Evolutionary conservation across 2,113 vertebrate genomes (phyloP).

Genomic region (Thalassarche chlororhynchos): DNA sequence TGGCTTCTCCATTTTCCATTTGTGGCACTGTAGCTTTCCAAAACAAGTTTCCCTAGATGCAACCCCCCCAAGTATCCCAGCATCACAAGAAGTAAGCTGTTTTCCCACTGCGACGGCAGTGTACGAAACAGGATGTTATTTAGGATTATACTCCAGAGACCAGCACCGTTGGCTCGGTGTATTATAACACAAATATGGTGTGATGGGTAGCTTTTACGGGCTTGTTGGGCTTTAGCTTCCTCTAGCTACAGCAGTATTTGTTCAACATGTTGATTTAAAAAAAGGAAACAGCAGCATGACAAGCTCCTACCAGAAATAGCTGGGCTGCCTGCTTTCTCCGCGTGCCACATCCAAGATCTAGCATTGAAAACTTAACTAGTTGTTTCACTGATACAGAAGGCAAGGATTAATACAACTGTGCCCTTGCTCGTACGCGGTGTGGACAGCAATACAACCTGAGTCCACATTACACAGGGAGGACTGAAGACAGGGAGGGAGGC

Average conservation of each 20-base stretch:
- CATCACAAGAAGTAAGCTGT: not conserved
- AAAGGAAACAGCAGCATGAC: not conserved
- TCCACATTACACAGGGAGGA: not conserved
- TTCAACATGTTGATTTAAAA: not conserved
- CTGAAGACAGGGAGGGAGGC: not conserved
- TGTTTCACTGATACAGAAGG: not conserved
- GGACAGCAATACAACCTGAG: not conserved
- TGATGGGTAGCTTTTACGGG: not conserved
- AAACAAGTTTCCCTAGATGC: not conserved
- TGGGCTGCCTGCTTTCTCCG: not conserved
- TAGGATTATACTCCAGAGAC: not conserved
- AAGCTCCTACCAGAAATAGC: not conserved
- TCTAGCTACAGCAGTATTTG: not conserved
- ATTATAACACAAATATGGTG: not conserved
- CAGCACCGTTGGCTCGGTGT: not conserved
- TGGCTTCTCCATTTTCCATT: not conserved
- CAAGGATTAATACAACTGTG: not conserved
- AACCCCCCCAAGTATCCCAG: not conserved
- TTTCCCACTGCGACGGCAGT: accelerated
- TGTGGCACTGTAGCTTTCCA: not conserved
- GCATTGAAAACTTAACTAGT: not conserved
- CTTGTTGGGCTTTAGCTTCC: not conserved
- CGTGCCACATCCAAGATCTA: not conserved
- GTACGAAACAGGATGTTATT: not conserved
- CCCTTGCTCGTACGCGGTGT: accelerated